Percentiles rank a stretch among this genome's conserved stretches.
Conservation (phyloP, 64 coral and sea anemone species). For the Pocillopora damicornis region DNA sequence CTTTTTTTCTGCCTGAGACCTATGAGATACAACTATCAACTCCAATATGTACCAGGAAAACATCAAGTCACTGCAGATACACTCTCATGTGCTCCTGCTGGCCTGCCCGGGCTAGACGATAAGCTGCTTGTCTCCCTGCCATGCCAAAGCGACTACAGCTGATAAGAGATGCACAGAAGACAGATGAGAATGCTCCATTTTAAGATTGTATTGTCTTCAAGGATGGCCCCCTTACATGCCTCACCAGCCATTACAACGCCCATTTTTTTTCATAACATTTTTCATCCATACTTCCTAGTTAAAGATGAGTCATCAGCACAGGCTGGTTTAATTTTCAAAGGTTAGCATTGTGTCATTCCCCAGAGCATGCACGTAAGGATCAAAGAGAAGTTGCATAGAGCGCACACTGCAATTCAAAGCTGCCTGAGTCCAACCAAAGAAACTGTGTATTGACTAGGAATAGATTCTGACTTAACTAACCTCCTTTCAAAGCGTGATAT, state of each 20-base stretch:
- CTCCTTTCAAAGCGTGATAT: background rate
- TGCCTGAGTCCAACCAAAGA: background rate
- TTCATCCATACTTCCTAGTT: background rate
- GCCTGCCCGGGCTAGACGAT: constrained; percentile 14
- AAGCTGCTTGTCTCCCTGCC: background rate
- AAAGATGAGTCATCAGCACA: constrained; percentile 13
- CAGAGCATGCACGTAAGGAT: background rate
- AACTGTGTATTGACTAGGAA: constrained; percentile 21
- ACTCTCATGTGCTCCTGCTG: constrained; percentile 32
- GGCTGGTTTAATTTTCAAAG: constrained; percentile 14
- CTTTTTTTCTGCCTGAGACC: constrained; percentile 27
- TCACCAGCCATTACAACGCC: constrained; percentile 17
- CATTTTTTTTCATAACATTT: constrained; percentile 12
- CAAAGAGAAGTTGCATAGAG: constrained; percentile 14
- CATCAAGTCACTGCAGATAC: constrained; percentile 45
- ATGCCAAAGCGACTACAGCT: constrained; percentile 42
- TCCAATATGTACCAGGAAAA: constrained; percentile 32
- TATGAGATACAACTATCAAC: constrained; percentile 42
- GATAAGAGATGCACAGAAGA: constrained; percentile 41
- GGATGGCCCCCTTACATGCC: constrained; percentile 57
- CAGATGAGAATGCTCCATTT: constrained; percentile 43
- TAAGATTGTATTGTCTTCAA: constrained; percentile 33
- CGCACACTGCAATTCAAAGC: background rate
- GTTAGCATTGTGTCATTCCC: background rate
- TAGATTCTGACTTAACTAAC: constrained; percentile 17